These are phyloP conservation scores for Manis crassicaudata DNA, from an alignment of 2,797 vertebrate genomes.

Conservation along the genomic window DNA sequence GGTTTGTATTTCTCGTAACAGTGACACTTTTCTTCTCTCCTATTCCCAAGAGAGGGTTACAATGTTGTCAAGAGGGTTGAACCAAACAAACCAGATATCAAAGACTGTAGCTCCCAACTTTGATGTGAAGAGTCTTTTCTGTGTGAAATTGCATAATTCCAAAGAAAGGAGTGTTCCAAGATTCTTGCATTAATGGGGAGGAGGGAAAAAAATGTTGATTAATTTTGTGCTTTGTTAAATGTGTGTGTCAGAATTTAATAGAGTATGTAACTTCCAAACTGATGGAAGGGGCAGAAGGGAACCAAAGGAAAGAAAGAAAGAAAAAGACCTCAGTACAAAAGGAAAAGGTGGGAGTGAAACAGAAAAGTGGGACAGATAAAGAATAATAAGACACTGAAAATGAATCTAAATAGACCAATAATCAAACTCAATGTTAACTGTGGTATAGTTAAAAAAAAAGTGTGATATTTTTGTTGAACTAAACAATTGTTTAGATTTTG, in stretches of 20 bases:
- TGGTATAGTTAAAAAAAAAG: not conserved
- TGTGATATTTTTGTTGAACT: not conserved
- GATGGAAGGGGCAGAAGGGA: not conserved
- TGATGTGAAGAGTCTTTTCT: not conserved
- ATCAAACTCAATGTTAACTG: not conserved
- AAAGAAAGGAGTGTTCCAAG: not conserved
- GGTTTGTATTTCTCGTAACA: not conserved
- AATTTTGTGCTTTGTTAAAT: slow-evolving; percentile 21
- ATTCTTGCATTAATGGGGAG: not conserved
- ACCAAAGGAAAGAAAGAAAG: not conserved
- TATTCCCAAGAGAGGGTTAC: not conserved
- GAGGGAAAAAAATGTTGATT: not conserved
- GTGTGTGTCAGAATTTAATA: not conserved
- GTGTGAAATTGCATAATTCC: not conserved
- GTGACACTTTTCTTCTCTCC: not conserved
- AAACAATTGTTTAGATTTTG: too few species aligned
- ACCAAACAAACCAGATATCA: slow-evolving; percentile 1
- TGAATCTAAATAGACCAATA: not conserved
- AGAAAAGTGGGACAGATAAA: not conserved
- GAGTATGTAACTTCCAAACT: not conserved
- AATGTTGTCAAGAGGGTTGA: not conserved
- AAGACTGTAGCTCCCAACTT: not conserved
- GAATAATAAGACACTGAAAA: not conserved
- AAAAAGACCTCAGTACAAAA: not conserved
- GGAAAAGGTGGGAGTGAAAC: not conserved